Conservation (phyloP, 2,888 invertebrate genomes). For the Cenopis cana region DNA sequence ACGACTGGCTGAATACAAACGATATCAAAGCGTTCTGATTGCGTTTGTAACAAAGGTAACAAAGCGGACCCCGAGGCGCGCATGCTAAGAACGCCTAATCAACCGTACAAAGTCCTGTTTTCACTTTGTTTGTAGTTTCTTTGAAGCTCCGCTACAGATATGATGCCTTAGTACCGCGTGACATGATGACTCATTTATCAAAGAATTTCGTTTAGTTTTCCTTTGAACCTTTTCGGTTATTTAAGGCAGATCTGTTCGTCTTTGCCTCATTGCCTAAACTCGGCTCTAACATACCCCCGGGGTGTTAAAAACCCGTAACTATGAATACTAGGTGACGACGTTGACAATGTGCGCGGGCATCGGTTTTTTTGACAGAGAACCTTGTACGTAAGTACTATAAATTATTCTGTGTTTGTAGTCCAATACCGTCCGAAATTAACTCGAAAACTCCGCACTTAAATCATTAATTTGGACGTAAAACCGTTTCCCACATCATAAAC, state of each 20-base stretch:
- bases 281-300: neutral
- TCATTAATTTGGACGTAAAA: conserved; percentile 22
- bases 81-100: conserved; percentile 79
- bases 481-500: conserved; percentile 35
- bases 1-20: conserved; percentile 62
- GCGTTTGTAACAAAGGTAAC: conserved; percentile 69
- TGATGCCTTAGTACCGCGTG: conserved; percentile 69
- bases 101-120: conserved; percentile 76
- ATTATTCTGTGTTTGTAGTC: neutral
- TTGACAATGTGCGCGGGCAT: too few relatives aligned
- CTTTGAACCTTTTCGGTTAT: conserved; percentile 9
- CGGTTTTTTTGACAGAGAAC: too few relatives aligned
- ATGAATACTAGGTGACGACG: too few relatives aligned
- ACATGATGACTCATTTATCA: conserved; percentile 49
- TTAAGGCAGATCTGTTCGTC: too few relatives aligned
- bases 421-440: neutral
- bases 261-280: neutral
- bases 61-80: conserved; percentile 76
- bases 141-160: conserved; percentile 74
- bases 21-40: conserved; percentile 65
- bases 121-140: conserved; percentile 80
- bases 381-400: too few relatives aligned
- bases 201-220: conserved; percentile 33
- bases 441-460: conserved; percentile 12
- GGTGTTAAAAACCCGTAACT: too few relatives aligned